Evolutionary conservation across 2,888 invertebrate genomes (phyloP).

Genomic region (Buathra laborator): DNA sequence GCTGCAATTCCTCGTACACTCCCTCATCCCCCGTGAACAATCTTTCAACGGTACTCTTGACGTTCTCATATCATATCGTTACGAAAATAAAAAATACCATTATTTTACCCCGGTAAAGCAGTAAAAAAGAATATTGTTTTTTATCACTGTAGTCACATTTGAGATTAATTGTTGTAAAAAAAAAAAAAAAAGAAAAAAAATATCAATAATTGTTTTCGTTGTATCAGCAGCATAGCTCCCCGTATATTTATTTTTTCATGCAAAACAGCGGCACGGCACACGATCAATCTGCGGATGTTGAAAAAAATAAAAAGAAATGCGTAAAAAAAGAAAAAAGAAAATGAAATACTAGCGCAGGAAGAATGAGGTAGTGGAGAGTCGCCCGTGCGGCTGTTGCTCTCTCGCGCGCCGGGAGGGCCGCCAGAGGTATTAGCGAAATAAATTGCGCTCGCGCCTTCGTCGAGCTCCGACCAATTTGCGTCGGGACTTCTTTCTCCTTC

Average conservation of each 20-base stretch:
- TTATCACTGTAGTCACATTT: not conserved
- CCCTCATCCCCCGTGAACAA: constrained; percentile 3
- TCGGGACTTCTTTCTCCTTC: constrained; percentile 44
- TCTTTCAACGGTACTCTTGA: constrained; percentile 4
- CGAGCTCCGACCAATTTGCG: constrained; percentile 61
- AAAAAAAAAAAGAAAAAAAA: not conserved
- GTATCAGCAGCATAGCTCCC: constrained; percentile 3
- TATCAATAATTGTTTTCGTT: constrained; percentile 11
- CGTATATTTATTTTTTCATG: constrained; percentile 9
- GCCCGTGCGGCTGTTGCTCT: constrained; percentile 45
- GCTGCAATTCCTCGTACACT: constrained; percentile 42
- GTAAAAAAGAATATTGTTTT: not conserved
- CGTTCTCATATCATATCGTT: not conserved
- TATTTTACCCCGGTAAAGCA: not conserved
- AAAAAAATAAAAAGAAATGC: constrained; percentile 36
- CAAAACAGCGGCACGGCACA: constrained; percentile 12
- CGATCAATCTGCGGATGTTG: constrained; percentile 40
- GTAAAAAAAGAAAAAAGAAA: constrained; percentile 15
- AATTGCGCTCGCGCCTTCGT: constrained; percentile 62
- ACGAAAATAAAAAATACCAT: not conserved
- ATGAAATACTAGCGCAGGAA: constrained; percentile 56
- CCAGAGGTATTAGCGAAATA: constrained; percentile 65
- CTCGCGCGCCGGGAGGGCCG: constrained; percentile 25
- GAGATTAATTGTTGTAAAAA: too few relatives aligned
- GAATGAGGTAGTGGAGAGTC: constrained; percentile 15